Conservation (phyloP, 2,113 vertebrate species). For the Hemiscyllium ocellatum region DNA sequence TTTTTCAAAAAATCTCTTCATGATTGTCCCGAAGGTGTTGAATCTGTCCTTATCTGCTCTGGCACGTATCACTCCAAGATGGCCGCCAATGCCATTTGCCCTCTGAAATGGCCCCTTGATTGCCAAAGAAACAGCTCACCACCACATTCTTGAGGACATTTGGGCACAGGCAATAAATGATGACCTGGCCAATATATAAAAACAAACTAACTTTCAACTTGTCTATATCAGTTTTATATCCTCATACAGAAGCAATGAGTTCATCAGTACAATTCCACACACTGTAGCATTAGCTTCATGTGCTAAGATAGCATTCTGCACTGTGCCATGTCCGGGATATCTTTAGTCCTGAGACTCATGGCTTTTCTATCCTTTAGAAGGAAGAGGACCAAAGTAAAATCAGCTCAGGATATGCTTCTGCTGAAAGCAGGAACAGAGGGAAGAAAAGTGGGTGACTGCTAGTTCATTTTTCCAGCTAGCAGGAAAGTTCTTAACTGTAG, state of each 20-base stretch:
- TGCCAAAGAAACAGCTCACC: too few species aligned
- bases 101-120: too few species aligned
- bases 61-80: too few species aligned
- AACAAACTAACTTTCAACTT: neutral
- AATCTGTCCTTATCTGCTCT: too few species aligned
- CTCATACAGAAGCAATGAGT: neutral
- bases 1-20: too few species aligned
- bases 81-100: too few species aligned
- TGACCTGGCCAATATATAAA: too few species aligned
- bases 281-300: neutral
- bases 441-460: slow-evolving; percentile 94
- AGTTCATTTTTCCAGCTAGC: slow-evolving; percentile 74
- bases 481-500: slow-evolving; percentile 75
- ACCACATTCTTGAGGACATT: too few species aligned
- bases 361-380: slow-evolving; percentile 95
- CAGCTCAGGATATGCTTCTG: slow-evolving; percentile 95
- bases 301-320: slow-evolving; percentile 26
- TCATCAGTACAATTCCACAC: neutral
- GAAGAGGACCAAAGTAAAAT: slow-evolving; percentile 93
- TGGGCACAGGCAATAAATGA: too few species aligned
- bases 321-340: slow-evolving; percentile 40
- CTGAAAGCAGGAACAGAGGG: slow-evolving; percentile 92
- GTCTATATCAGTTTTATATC: neutral
- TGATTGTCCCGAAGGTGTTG: too few species aligned
- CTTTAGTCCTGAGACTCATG: slow-evolving; percentile 58